Evolutionary conservation across 2,113 vertebrate species (phyloP).

Genomic region (Tursiops truncatus): DNA sequence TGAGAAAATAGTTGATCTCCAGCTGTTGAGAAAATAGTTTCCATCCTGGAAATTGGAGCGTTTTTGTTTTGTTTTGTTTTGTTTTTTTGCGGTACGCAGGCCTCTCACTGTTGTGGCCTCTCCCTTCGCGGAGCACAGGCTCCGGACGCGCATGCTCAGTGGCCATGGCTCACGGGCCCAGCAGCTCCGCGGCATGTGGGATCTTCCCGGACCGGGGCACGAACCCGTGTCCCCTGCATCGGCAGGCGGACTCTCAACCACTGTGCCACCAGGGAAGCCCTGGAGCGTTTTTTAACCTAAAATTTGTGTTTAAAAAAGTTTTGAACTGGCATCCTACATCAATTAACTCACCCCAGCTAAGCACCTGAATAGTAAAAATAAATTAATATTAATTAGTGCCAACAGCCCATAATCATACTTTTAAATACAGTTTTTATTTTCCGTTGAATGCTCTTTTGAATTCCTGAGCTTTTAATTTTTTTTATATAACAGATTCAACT

Average conservation of each 20-base stretch:
- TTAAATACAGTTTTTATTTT: neutral
- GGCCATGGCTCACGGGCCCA: too few species aligned
- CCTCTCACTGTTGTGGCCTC: too few species aligned
- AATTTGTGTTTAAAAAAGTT: neutral
- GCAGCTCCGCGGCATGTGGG: too few species aligned
- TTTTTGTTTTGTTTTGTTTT: neutral
- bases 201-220: too few species aligned
- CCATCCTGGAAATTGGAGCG: neutral
- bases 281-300: neutral
- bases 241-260: too few species aligned
- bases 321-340: neutral
- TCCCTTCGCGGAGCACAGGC: too few species aligned
- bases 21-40: neutral
- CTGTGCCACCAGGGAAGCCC: too few species aligned
- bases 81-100: too few species aligned
- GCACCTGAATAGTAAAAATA: neutral
- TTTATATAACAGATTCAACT: neutral
- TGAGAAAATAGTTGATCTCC: neutral
- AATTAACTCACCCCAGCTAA: neutral
- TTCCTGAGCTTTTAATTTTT: neutral
- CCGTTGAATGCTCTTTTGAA: neutral
- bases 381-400: constrained; percentile 10
- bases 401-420: neutral
- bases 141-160: too few species aligned
- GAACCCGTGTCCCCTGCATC: too few species aligned